These are phyloP conservation scores for Drosophila nr. perissopoda DNA, from an alignment of 2,888 invertebrate genomes.

Conservation along the genomic window DNA sequence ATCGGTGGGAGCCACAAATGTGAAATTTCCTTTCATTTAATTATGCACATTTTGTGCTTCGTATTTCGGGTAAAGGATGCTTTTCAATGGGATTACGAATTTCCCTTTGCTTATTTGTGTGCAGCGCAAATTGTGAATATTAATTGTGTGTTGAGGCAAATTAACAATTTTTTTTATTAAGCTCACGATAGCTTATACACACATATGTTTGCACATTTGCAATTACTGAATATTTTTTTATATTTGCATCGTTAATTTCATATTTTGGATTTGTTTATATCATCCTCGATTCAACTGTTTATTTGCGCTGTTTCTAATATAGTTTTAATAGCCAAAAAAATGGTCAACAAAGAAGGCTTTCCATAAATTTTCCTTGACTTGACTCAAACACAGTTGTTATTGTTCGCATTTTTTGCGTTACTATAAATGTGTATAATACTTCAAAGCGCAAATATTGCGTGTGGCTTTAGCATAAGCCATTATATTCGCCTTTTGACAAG, in stretches of 20 bases:
- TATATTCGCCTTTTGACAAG: slow-evolving; percentile 65
- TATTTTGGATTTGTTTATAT: background rate
- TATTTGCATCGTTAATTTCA: background rate
- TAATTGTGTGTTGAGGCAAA: background rate
- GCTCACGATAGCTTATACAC: background rate
- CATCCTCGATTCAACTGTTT: background rate
- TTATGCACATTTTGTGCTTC: slow-evolving; percentile 33
- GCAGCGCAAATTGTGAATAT: background rate
- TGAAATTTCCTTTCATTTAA: slow-evolving; percentile 47
- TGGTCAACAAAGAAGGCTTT: slow-evolving; percentile 2
- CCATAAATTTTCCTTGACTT: no score
- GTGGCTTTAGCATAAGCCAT: slow-evolving; percentile 55
- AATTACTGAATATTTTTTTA: background rate
- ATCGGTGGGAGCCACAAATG: slow-evolving; percentile 19
- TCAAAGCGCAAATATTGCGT: slow-evolving; percentile 53
- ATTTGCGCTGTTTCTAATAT: slow-evolving; percentile 19
- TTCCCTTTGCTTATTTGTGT: slow-evolving; percentile 3
- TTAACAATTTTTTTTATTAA: background rate
- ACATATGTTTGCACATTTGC: background rate
- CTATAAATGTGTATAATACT: slow-evolving; percentile 5
- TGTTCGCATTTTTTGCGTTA: background rate
- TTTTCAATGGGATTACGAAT: slow-evolving; percentile 12
- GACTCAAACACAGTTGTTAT: background rate
- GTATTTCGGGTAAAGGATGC: background rate
- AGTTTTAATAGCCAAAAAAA: slow-evolving; percentile 31